Evolutionary conservation across 2,113 vertebrate genomes (phyloP).

Genomic region (Cyphomyrus discorhynchus): DNA sequence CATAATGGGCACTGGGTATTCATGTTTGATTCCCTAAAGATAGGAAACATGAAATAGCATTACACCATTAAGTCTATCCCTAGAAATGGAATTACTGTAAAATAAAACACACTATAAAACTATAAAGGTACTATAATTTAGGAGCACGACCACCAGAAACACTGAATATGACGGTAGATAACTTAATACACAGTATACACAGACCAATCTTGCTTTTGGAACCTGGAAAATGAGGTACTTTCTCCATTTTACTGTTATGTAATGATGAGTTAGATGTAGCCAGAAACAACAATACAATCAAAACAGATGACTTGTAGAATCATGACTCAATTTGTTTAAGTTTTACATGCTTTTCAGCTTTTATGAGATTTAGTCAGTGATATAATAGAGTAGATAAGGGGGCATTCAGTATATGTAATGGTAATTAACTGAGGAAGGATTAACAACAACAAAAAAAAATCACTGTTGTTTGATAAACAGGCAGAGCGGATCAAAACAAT

Average conservation of each 20-base stretch:
- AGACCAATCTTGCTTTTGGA: background rate
- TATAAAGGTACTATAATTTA: background rate
- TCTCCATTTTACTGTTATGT: background rate
- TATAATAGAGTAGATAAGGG: constrained; percentile 58
- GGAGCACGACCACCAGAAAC: background rate
- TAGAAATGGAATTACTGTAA: background rate
- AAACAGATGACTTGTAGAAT: constrained; percentile 25
- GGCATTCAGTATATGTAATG: constrained; percentile 60
- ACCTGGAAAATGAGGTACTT: background rate
- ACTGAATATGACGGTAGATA: background rate
- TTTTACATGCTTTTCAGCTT: constrained; percentile 53
- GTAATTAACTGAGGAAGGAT: constrained; percentile 68
- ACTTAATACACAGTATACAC: background rate
- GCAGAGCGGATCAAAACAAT: constrained; percentile 45
- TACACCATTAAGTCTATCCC: background rate
- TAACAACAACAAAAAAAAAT: constrained; percentile 37
- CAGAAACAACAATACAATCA: background rate
- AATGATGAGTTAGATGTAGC: background rate
- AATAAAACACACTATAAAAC: background rate
- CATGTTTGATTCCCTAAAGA: background rate
- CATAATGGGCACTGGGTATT: background rate
- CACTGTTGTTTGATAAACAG: constrained; percentile 48
- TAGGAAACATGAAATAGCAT: background rate
- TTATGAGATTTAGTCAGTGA: constrained; percentile 62
- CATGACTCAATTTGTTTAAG: constrained; percentile 49